Base-by-base conservation (phyloP, 2,888 invertebrate genomes). In the Chesias legatella region DNA sequence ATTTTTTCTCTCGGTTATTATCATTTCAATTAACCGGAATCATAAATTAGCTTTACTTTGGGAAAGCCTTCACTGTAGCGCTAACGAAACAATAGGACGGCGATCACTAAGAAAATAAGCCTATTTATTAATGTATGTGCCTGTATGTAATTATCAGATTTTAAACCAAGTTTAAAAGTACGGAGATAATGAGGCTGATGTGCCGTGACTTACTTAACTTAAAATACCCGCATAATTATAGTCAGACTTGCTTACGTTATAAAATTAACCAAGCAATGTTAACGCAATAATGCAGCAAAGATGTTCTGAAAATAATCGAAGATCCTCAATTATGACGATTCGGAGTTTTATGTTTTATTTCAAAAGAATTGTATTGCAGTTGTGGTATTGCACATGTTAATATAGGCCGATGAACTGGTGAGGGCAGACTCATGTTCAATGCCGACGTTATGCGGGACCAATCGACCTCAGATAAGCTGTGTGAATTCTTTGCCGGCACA, bases 361-460 rank as follows among this genome's bases (percentile, higher is more conserved):
- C 45, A 24, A 31, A n/a, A 37, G 43, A 39, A 43, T 44, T 50
- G 47, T 51, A 44, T 52, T 53, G 52, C 48, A 53, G 43, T 51
- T 37, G 41, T 40, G 34, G 33, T 41, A 50, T 63, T 63, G 63
- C 62, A 63, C 58, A 60, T 51, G 48, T 48, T 35, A 60, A 67
- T 61, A 53, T 60, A 47, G 60, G 58, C 51, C 61, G 58, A 65
- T 59, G 63, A 60, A 63, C 61, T 51, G 50, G 28, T 53, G 67
- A 70, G 58, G 66, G 59, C 50, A 33, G 39, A n/a, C 22, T 22
- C 27, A 32, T 33, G 46, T 54, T 53, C 55, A 59, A 58, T 53
- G 58, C 50, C 43, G 48, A 29, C 59, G 48, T 49, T 56, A 53
- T 61, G 55, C 56, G 55, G 40, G 53, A 53, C 49, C 56, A 56